Base-by-base conservation (phyloP, 2,888 invertebrate genomes). In the Heterodera filipjevi region DNA sequence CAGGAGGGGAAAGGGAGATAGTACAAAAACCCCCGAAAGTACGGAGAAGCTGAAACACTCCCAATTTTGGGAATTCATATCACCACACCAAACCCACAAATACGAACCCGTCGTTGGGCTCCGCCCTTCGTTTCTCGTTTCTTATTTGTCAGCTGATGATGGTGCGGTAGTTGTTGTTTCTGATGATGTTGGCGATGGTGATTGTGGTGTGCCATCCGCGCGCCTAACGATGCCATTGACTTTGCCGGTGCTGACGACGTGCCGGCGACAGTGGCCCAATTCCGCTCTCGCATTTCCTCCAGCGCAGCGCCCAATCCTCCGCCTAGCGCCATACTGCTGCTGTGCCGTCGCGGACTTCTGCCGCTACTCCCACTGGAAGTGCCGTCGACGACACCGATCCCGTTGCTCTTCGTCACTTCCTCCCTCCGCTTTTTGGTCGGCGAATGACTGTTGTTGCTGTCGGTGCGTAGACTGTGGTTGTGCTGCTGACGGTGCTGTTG, bases 101-200 rank as follows among this genome's bases (percentile, higher is more conserved):
- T 12, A 27, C 66, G 30, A 0, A 64, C n/a, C 30, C 30, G 30
- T 64, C 30, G 39, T 12, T 39, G 39, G 6, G 39, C 39, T 6
- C 39, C 39, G 39, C 39, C 39, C 39, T 39, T 39, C 39, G 39
- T 39, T 12, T 39, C 39, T 6, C 39, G 39, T 2, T 39, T 39
- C 39, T 39, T 39, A 14, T 49, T 49, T 49, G 19, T 27, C 71
- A 22, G 32, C 33, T 49, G 10, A 3, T 49, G 49, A 3, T 49
- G 49, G 0, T 49, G 49, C 49, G n/a, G n/a, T n/a, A n/a, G n/a
- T n/a, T n/a, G n/a, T n/a, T n/a, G n/a, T n/a, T n/a, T n/a, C n/a
- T n/a, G n/a, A n/a, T n/a, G n/a, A n/a, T 71, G 71, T 27, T 71
- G 71, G 35, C 32, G 33, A 33, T 27, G 27, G 30, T 70, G 71